These are phyloP conservation scores for Eledone cirrhosa DNA, from an alignment of 2,888 invertebrate species.

Conservation along the genomic window DNA sequence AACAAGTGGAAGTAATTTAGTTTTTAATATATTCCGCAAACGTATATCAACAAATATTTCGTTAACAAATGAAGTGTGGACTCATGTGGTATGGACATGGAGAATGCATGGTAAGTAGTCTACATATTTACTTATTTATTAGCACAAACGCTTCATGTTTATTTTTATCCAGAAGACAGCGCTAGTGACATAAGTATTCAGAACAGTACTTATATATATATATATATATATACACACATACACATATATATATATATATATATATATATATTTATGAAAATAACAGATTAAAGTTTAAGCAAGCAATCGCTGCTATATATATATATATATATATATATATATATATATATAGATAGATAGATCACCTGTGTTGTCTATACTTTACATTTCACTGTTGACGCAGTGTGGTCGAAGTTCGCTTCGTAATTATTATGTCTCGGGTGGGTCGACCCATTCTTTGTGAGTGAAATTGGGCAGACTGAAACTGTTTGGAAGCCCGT, in stretches of 20 bases:
- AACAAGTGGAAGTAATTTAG: slow-evolving; percentile 52
- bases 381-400: no score
- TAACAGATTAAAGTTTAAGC: no score
- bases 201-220: no score
- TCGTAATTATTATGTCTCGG: no score
- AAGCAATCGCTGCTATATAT: no score
- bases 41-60: slow-evolving; percentile 43
- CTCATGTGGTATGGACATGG: slow-evolving; percentile 62
- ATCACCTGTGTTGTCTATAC: no score
- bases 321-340: slow-evolving; percentile 4
- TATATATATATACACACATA: no score
- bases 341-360: background rate
- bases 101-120: slow-evolving; percentile 43
- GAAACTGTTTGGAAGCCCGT: no score
- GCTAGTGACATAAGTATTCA: background rate
- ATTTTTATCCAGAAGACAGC: background rate
- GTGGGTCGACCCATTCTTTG: no score
- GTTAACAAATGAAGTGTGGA: slow-evolving; percentile 52
- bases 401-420: no score
- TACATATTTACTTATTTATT: background rate
- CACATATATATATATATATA: background rate
- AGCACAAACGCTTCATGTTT: background rate
- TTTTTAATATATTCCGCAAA: slow-evolving; percentile 48
- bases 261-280: background rate
- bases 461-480: no score